Evolutionary conservation across 92 coral and sea anemone genomes (phyloP), one percentile per base, ranked within the genome.

Genomic region (Zoanthus sansibaricus): DNA sequence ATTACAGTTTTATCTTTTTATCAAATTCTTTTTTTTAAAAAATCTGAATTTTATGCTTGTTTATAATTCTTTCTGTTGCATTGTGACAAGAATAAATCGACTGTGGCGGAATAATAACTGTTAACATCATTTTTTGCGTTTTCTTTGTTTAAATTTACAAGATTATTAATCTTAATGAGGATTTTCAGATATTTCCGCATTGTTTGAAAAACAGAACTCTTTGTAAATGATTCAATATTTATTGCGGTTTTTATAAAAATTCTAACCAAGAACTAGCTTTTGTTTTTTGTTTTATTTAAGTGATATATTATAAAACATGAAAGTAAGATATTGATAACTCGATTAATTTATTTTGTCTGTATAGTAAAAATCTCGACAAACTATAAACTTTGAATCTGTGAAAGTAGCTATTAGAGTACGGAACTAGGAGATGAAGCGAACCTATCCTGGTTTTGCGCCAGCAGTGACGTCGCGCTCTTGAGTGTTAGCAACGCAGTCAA

Each of bases 201-300:
- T 49, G 7, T 49, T 49, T 49, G 9, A 49, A 49, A 7, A 49
- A 49, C 55, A 49, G 55, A 49, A 49, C 4, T 37, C 42, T 4
- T 4, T 37, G 42, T 37, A 37, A 37, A 37, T 7, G 55, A 49
- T 49, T 49, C 9, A 49, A 78, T 55, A 42, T 8, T n/a, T 20
- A 56, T 13, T 78, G 72, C 64, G 83, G 70, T 78, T 59, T 78
- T 52, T 33, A 18, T 1, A 78, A 78, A 44, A 78, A 58, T 78
- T 37, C 56, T 56, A n/a, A 78, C 58, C 47, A 37, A 30, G 31
- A 14, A 78, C 16, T 37, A 4, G 42, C 9, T 31, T 17, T 58
- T 9, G 7, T 67, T 58, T 55, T 55, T 47, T 48, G 37, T 62
- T 78, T 18, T 25, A 25, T 25, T 25, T 25, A 25, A 25, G 25